A percentile compares a stretch with the other conserved stretches of the same genome.
Evolutionary conservation across 2,888 invertebrate species (phyloP).

Genomic region (Pollenia griseotomentosa): DNA sequence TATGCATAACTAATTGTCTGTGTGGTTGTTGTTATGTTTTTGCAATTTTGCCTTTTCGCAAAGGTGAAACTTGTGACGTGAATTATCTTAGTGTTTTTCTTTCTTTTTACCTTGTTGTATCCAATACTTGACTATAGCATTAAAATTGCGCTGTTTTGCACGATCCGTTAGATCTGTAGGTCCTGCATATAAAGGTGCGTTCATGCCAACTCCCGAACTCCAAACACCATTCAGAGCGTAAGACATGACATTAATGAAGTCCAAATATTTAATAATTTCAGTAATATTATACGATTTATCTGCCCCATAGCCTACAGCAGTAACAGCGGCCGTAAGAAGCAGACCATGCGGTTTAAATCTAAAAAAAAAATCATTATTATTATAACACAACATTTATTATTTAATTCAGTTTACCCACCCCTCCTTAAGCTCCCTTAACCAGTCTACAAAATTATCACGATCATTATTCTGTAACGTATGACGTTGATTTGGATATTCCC

Average conservation of each 20-base stretch:
- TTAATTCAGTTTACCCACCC: constrained; percentile 73
- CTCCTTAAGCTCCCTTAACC: constrained; percentile 75
- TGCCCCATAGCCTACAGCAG: constrained; percentile 76
- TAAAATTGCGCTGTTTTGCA: constrained; percentile 88
- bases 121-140: constrained; percentile 93
- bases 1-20: no score
- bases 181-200: constrained; percentile 87
- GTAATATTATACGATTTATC: constrained; percentile 78
- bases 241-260: constrained; percentile 82
- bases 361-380: background rate
- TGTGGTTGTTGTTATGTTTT: no score
- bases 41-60: no score
- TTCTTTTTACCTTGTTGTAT: constrained; percentile 87
- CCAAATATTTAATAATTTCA: constrained; percentile 77
- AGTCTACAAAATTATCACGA: constrained; percentile 67
- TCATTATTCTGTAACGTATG: constrained; percentile 82
- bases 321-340: constrained; percentile 85
- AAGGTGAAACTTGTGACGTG: no score
- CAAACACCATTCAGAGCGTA: constrained; percentile 90
- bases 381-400: background rate
- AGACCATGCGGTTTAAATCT: constrained; percentile 35
- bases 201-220: constrained; percentile 87
- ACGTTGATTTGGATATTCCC: constrained; percentile 92
- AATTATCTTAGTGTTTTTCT: no score
- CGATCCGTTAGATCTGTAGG: constrained; percentile 81